Conservation (phyloP, 1,140 invertebrate species). For the Drosophila mayri region DNA sequence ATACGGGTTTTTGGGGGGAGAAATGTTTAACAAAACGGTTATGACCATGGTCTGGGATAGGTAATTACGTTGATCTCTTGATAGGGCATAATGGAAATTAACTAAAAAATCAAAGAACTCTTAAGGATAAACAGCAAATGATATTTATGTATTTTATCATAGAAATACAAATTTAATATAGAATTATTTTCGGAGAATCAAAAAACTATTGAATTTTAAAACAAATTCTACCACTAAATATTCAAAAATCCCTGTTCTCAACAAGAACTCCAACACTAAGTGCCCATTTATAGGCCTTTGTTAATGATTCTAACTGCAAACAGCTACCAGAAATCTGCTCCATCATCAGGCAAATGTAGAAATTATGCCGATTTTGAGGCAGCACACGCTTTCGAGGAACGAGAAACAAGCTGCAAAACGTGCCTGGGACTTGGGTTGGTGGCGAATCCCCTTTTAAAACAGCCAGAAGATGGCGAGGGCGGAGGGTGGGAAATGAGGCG, state of each 20-base stretch:
- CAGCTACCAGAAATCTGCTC: constrained; percentile 53
- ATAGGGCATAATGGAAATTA: constrained; percentile 8
- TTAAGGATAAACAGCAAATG: not conserved
- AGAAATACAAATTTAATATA: not conserved
- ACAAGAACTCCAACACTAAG: constrained; percentile 29
- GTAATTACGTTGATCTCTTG: constrained; percentile 21
- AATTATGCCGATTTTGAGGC: constrained; percentile 73
- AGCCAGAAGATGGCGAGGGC: not conserved
- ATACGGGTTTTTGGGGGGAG: not conserved
- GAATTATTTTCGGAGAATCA: not conserved
- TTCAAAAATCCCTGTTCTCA: not conserved
- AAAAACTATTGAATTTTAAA: not conserved
- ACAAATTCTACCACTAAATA: not conserved
- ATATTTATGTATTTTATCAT: not conserved
- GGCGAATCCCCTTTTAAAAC: constrained; percentile 36
- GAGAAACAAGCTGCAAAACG: constrained; percentile 44
- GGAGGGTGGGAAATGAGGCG: not conserved
- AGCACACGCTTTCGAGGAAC: constrained; percentile 33
- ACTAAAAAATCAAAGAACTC: not conserved
- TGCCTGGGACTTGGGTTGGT: constrained; percentile 44
- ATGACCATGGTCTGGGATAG: constrained; percentile 13
- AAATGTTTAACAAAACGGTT: constrained; percentile 19
- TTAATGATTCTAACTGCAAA: constrained; percentile 64
- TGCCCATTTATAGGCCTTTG: constrained; percentile 53
- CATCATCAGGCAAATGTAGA: constrained; percentile 74